Base-by-base conservation (phyloP, 2,113 vertebrate genomes). In the Leucopsar rothschildi region DNA sequence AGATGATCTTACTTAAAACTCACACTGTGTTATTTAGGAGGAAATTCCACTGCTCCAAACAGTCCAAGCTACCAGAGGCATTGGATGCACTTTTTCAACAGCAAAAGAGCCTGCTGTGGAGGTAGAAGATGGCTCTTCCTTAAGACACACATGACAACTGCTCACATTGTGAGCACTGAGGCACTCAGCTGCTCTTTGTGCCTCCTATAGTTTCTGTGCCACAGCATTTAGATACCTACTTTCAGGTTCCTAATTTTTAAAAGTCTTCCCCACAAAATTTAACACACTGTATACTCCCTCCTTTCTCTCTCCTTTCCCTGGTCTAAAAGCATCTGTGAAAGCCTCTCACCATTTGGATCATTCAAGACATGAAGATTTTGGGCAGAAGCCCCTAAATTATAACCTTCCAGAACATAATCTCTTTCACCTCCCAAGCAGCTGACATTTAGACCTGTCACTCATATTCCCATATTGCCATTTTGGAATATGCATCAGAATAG, bases 391-490 rank as follows among this genome's bases (percentile, higher is more conserved):
- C 25, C 19, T 31, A 29, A 40, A 56, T 52, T 61, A 27, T 37
- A 79, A 75, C 12, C 11, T 40, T 79, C 14, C 29, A 61, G 27
- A 9, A 12, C 24, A 20, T 27, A 1, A 57, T 64, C 83, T 75
- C 7, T 80, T 79, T 59, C 12, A 47, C 6, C 33, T 75, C n/a
- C 21, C 52, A 82, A 45, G n/a, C 6, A 44, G 31, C 29, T 60
- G 17, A 84, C 2, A 6, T 53, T 61, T 53, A 53, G 10, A 61
- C 15, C 59, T 69, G 42, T 49, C 56, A 69, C 63, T 73, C 7
- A 0, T 22, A 11, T 12, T 72, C 29, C 18, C 5, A 6, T 19
- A 40, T 0, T 42, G 42, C 19, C 39, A 24, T 5, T 50, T 21
- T n/a, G 14, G 17, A 81, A 25, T 35, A 28, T 1, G 19, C 17